These are phyloP conservation scores for Varanus komodoensis DNA, from an alignment of 2,113 vertebrate genomes.

Conservation along the genomic window DNA sequence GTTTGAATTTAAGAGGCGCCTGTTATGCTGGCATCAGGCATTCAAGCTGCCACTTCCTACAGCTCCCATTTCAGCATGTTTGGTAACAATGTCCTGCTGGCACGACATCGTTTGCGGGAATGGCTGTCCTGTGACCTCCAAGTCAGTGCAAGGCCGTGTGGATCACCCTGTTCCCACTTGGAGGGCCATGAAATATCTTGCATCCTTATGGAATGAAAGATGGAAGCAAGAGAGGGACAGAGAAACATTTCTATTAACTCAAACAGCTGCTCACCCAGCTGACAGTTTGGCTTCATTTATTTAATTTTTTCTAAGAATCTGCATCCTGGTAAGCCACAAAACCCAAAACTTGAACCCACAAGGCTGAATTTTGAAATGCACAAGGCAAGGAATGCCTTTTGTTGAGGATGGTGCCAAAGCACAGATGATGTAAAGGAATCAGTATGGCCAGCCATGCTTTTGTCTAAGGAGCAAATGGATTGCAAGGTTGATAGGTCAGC, in stretches of 20 bases:
- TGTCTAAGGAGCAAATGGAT: slow-evolving; percentile 26
- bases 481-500: neutral
- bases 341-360: neutral
- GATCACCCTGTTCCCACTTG: neutral
- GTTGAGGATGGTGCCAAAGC: slow-evolving; percentile 5
- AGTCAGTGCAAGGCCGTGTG: neutral
- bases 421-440: neutral
- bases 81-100: too few relatives aligned
- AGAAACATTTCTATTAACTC: neutral
- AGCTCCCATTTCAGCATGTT: neutral
- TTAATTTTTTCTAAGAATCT: neutral
- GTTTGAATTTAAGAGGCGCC: neutral
- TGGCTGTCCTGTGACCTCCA: neutral
- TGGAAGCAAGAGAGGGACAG: neutral
- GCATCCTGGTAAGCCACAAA: neutral
- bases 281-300: neutral
- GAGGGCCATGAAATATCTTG: neutral
- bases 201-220: neutral
- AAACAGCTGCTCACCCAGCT: neutral
- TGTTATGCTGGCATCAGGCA: neutral
- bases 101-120: too few relatives aligned
- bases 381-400: slow-evolving; percentile 10
- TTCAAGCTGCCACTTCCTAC: neutral
- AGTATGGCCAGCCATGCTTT: neutral
- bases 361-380: neutral